Evolutionary conservation across 2,888 invertebrate species (phyloP), one percentile per base, ranked within the genome.

Genomic region (Phytoseiulus persimilis): DNA sequence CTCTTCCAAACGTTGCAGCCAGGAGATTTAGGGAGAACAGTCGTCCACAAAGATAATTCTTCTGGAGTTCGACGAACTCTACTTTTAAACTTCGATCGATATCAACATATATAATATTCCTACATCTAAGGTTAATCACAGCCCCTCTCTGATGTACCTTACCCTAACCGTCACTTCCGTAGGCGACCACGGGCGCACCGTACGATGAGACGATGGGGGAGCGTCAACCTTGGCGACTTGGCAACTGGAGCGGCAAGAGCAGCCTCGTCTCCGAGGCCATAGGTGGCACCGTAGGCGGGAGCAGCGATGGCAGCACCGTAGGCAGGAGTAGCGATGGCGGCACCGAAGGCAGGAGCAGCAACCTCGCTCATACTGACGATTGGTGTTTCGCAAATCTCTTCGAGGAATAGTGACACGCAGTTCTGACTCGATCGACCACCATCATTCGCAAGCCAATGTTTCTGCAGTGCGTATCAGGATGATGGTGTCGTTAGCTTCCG

Each of bases 201-300:
- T 87, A 87, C 0, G 32, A 33, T 6, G 84, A 32, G 31, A n/a
- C 32, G 31, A 31, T 32, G 33, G 84, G 32, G 32, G 84, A 32
- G 84, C 32, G 14, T 32, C 87, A n/a, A 33, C 33, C 11, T 45
- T 31, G 45, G 87, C 87, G 33, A n/a, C n/a, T n/a, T n/a, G n/a
- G n/a, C n/a, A n/a, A 87, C 87, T 11, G 32, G 33, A 31, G 87
- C 33, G 87, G 87, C 33, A 23, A 33, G 87, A 14, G 87, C 1
- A 33, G 84, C 84, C 5, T 18, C 87, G 87, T 87, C 32, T 32
- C 87, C 87, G 33, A 87, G 87, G 11, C 33, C 87, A 18, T 87
- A 31, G 87, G 87, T 39, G 33, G 87, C 33, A 33, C n/a, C 33
- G 33, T 33, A 87, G 87, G 33, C 33, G n/a, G 87, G 87, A 31